Evolutionary conservation across 2,113 vertebrate genomes (phyloP).

Genomic region (Aviceda subcristata): DNA sequence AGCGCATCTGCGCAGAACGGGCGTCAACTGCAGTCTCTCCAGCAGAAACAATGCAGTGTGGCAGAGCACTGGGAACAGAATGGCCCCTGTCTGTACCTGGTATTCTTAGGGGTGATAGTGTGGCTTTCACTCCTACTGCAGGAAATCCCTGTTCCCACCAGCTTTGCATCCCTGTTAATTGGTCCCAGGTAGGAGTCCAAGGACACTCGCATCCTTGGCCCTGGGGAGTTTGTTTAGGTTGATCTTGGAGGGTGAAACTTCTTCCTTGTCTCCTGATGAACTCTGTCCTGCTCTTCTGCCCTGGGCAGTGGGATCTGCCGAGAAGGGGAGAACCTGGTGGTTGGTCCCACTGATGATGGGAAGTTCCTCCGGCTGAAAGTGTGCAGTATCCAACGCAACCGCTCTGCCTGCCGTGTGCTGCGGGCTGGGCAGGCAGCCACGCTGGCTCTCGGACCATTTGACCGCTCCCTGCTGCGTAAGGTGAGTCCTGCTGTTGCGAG

Average conservation of each 20-base stretch:
- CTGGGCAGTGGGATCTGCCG: constrained; percentile 90
- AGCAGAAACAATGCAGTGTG: background rate
- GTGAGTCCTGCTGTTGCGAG: constrained; percentile 66
- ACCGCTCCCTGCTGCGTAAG: constrained; percentile 93
- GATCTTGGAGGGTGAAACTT: background rate
- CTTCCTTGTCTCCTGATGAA: background rate
- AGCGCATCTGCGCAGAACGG: background rate
- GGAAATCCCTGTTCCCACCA: background rate
- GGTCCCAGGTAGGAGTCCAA: background rate
- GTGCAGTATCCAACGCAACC: constrained; percentile 96
- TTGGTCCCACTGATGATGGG: constrained; percentile 90
- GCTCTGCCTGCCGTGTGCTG: constrained; percentile 91
- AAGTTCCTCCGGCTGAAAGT: constrained; percentile 89
- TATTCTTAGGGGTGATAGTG: background rate
- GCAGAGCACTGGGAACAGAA: background rate
- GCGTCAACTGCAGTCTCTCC: background rate
- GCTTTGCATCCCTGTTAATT: background rate
- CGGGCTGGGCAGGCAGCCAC: constrained; percentile 95
- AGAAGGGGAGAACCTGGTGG: constrained; percentile 92
- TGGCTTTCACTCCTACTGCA: background rate
- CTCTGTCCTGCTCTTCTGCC: constrained; percentile 6
- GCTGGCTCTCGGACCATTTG: constrained; percentile 88
- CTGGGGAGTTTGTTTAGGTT: background rate
- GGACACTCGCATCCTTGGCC: background rate
- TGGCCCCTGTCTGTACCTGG: background rate